phyloP scores from a whole-genome alignment of 2,113 vertebrate species.

The Phalacrocorax pelagicus region DNA sequence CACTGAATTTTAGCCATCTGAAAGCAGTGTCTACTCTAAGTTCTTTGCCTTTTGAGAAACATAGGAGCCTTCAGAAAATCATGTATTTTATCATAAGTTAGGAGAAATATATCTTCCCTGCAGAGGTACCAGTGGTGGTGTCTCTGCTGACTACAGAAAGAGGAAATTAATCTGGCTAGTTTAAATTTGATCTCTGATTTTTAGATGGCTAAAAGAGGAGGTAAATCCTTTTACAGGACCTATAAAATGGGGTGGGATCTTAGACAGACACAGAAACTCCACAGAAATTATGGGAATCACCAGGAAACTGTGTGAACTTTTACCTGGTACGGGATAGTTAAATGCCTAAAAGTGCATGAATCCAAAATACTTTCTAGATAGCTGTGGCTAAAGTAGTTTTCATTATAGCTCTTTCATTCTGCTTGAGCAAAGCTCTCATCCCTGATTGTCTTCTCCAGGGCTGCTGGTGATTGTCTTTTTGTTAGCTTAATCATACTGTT shows the following conservation, averaged over 20 bases:
- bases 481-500: neutral
- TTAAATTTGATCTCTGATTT: neutral
- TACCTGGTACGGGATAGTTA: neutral
- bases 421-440: neutral
- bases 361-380: neutral
- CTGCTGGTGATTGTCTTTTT: neutral
- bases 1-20: neutral
- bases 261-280: neutral
- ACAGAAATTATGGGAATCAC: neutral
- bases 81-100: neutral
- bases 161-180: neutral
- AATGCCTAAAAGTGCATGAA: conserved; percentile 25
- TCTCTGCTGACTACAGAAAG: neutral
- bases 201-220: neutral
- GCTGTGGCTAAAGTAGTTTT: conserved; percentile 1
- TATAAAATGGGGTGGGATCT: neutral
- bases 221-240: neutral
- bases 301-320: neutral
- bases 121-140: neutral
- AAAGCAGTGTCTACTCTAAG: neutral
- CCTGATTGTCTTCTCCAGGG: conserved; percentile 16
- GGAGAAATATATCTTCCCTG: neutral
- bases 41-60: neutral
- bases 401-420: conserved; percentile 1
- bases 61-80: neutral